Base-by-base conservation (phyloP, 2,888 invertebrate species). In the Mythimna lalbum region DNA sequence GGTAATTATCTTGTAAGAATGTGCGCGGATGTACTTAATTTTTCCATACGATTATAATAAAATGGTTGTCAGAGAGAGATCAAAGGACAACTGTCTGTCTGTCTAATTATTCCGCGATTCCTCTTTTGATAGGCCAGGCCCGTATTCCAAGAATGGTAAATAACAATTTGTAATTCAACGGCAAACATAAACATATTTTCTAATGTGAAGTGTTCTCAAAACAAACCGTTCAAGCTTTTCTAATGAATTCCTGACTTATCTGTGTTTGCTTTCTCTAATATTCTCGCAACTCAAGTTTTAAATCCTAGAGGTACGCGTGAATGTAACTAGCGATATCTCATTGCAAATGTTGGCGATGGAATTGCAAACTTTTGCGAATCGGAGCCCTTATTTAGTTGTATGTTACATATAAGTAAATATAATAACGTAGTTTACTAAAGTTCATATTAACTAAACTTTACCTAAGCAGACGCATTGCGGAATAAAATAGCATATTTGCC, bases 161-260 rank as follows among this genome's bases (percentile, higher is more conserved):
- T 67, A 80, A 74, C 63, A 79, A 78, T 64, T 65, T 64, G 73
- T 76, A 73, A 76, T 76, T 62, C 72, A 78, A 74, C 56, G 4
- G 56, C 52, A 63, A 78, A 78, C 63, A 66, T 72, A 63, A 76
- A 78, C 68, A 73, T 55, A 74, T 74, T 77, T 77, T 74, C 79
- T 76, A 71, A 76, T 59, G 62, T 76, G 62, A 64, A 80, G 72
- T 76, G 67, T 72, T 76, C 60, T 78, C 67, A 72, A 72, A 80
- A 79, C 67, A 76, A 70, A 64, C 80, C 57, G 50, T 64, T 71
- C 57, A 71, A 64, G 72, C 62, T 72, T 76, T 76, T 76, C 72
- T 79, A 55, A 68, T 72, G 57, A 80, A 78, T 72, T 72, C 57
- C 72, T 76, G 23, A 68, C 57, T 76, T 80, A 78, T 78, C 76